Evolutionary conservation across 2,797 vertebrate species (phyloP), one percentile per base, ranked within the genome.

Genomic region (Novumbra hubbsi): DNA sequence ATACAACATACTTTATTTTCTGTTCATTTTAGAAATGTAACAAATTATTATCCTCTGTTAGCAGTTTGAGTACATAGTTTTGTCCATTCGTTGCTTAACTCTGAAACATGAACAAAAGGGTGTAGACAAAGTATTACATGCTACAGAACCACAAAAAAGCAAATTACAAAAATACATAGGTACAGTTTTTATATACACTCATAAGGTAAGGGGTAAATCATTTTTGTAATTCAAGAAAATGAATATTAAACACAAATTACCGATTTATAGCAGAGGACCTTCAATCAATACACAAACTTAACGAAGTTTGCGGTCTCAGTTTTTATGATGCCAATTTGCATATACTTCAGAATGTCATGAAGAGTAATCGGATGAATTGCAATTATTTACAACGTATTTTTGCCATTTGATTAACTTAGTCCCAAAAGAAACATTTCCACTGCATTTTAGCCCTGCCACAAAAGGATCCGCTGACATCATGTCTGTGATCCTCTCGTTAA

Each of bases 141-240:
- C 87, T 88, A 88, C 81, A 85, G 81, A 79, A 68, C 92, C 87
- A 88, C 81, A 85, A 80, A 80, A 67, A 92, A 92, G n/a, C 88
- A 92, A 91, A 93, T 57, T 5, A 49, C 21, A 49, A 75, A 70
- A 27, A 70, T n/a, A 38, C 65, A 89, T 86, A 92, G 97, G 89
- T 96, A 96, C 95, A 96, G 78, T 94, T 94, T 96, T 92, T 94
- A 94, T 96, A 92, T 94, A 96, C 95, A 96, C 84, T 85, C 85
- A 89, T 91, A 91, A 93, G 93, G 93, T 92, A 84, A 83, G 62
- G 0, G 45, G 80, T 75, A 64, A 38, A 11, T 45, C 90, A 91
- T 88, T 94, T 92, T 82, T 94, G 90, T 90, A 77, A 78, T 73
- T 81, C 93, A 91, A 85, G 85, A 93, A 86, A 95, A 96, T 94